Evolutionary conservation across 2,888 invertebrate genomes (phyloP).

Genomic region (Zygothrica quintamaculata): DNA sequence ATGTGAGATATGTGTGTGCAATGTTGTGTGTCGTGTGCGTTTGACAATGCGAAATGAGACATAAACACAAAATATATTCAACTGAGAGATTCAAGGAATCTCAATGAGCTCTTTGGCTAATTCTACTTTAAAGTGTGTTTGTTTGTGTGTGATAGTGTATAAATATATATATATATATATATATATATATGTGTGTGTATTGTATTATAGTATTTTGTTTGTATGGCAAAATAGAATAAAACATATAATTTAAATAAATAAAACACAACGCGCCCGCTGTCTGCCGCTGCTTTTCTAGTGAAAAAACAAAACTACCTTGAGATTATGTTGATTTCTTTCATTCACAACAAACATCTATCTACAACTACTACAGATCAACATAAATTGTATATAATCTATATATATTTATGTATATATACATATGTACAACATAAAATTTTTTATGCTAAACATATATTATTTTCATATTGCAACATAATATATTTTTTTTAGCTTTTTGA

Average conservation of each 20-base stretch:
- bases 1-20: conserved; percentile 30
- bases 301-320: conserved; percentile 68
- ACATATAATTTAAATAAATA: conserved; percentile 76
- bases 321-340: conserved; percentile 59
- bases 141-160: conserved; percentile 3
- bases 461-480: no score
- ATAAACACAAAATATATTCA: no score
- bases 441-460: no score
- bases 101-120: conserved; percentile 1
- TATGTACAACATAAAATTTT: no score
- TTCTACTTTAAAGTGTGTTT: conserved; percentile 3
- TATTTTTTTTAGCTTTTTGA: no score
- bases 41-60: conserved; percentile 10
- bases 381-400: no score
- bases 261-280: conserved; percentile 39
- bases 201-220: conserved; percentile 34
- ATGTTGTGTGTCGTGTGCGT: conserved; percentile 22
- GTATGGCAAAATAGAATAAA: conserved; percentile 72
- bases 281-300: conserved; percentile 12
- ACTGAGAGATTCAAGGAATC: conserved; percentile 24
- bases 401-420: conserved; percentile 3
- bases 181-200: conserved; percentile 10
- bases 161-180: conserved; percentile 11
- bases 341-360: conserved; percentile 6
- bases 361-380: conserved; percentile 22